Percentiles rank a stretch among this genome's conserved stretches.
Evolutionary conservation across 2,113 vertebrate genomes (phyloP).

Genomic region (Acrocephalus kingi): DNA sequence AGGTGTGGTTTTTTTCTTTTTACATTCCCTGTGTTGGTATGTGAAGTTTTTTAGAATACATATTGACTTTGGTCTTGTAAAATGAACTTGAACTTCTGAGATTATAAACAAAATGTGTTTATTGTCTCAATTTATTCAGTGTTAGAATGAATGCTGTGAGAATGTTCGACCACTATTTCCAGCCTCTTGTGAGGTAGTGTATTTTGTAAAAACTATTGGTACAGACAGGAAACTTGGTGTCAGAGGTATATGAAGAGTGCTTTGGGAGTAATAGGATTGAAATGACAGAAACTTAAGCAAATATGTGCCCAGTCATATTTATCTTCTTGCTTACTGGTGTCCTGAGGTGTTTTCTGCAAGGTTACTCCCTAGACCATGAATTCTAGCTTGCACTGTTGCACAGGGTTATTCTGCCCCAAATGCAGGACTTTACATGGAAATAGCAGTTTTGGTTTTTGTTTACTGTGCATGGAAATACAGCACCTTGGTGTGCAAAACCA

Average conservation of each 20-base stretch:
- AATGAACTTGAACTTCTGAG: not conserved
- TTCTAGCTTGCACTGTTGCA: not conserved
- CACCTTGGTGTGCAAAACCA: not conserved
- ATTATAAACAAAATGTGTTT: not conserved
- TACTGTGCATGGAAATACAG: not conserved
- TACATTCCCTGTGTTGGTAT: not conserved
- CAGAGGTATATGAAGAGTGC: not conserved
- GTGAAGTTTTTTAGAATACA: not conserved
- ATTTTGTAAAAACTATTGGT: not conserved
- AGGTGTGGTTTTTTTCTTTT: not conserved
- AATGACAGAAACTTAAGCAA: conserved; percentile 14
- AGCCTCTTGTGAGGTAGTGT: not conserved
- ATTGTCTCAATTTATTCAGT: not conserved
- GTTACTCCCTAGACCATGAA: not conserved
- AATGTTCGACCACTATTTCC: not conserved
- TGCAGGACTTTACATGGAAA: not conserved
- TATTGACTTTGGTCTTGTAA: not conserved
- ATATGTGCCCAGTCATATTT: not conserved
- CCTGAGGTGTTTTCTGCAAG: not conserved
- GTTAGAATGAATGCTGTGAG: not conserved
- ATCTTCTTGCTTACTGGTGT: not conserved
- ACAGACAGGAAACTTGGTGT: not conserved
- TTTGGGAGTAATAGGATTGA: conserved; percentile 6
- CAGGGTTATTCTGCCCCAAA: not conserved
- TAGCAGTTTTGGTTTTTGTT: not conserved